A percentile compares a stretch with the other conserved stretches of the same genome.
Conservation (phyloP, 1,140 invertebrate species). For the Brachionus paranguensis region DNA sequence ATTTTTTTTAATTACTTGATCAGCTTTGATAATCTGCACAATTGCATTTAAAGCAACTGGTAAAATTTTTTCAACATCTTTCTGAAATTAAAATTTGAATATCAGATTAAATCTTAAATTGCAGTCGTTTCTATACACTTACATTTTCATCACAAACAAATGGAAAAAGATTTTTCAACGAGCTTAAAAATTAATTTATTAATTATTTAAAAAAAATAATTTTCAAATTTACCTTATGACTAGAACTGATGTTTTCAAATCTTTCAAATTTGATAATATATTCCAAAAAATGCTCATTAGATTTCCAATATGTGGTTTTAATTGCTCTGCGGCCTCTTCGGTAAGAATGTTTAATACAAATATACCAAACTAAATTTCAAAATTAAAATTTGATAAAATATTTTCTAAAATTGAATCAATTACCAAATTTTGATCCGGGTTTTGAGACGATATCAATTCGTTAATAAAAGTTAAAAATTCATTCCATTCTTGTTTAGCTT, state of each 20-base stretch:
- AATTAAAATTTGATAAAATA: not conserved
- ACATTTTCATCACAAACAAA: not conserved
- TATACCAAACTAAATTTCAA: slow-evolving; percentile 1
- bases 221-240: not conserved
- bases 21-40: not conserved
- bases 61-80: not conserved
- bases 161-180: not conserved
- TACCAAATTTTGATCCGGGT: not conserved
- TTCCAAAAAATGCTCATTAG: not conserved
- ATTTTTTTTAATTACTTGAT: not conserved
- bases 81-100: not conserved
- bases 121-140: not conserved
- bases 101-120: not conserved
- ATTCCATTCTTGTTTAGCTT: slow-evolving; percentile 28
- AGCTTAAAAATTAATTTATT: not conserved
- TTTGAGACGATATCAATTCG: not conserved
- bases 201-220: too few relatives aligned
- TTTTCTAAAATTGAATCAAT: not conserved
- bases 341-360: not conserved
- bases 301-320: slow-evolving; percentile 18
- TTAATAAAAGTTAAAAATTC: slow-evolving; percentile 14
- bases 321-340: slow-evolving; percentile 36
- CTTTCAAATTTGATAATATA: not conserved
- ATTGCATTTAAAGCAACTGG: not conserved
- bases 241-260: not conserved